Percentiles rank a stretch among this genome's conserved stretches.
Evolutionary conservation across 2,113 vertebrate species (phyloP).

Genomic region (Amazona guildingii): DNA sequence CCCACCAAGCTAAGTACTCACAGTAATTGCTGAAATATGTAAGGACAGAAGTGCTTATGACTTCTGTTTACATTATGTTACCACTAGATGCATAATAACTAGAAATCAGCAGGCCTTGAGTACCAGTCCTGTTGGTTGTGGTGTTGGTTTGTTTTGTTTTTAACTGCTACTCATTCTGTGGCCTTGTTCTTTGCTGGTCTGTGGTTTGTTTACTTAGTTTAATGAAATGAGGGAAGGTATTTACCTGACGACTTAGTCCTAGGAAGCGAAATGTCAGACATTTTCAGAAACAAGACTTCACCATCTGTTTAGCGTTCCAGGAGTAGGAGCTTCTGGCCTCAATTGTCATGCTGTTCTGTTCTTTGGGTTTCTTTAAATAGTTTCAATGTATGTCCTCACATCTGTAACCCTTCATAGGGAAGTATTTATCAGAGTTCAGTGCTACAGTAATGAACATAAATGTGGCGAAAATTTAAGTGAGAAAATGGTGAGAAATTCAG

Average conservation of each 20-base stretch:
- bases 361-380: background rate
- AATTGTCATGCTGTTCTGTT: background rate
- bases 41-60: background rate
- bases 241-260: background rate
- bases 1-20: background rate
- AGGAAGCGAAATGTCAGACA: background rate
- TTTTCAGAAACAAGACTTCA: background rate
- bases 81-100: background rate
- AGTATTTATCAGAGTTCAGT: background rate
- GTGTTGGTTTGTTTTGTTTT: background rate
- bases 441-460: background rate
- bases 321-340: background rate
- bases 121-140: background rate
- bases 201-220: background rate
- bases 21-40: background rate
- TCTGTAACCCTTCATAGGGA: background rate
- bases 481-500: background rate
- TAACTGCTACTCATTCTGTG: background rate
- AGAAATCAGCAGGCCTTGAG: background rate
- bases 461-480: background rate
- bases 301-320: background rate
- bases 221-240: background rate
- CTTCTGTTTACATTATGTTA: background rate
- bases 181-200: background rate
- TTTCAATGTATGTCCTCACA: background rate